phyloP scores from a whole-genome alignment of 1,140 invertebrate species.

The Drosophila nasuta region DNA sequence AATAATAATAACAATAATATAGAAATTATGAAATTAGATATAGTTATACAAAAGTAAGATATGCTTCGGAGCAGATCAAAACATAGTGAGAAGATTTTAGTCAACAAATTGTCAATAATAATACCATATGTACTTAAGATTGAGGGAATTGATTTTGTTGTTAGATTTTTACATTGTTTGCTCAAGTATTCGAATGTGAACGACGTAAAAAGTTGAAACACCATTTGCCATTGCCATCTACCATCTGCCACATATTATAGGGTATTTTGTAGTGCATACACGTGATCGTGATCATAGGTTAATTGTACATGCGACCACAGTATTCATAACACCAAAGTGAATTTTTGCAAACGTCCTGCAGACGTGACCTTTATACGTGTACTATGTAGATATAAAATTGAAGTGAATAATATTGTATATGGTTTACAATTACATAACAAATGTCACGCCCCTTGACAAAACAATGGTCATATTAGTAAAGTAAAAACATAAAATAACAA shows the following conservation, averaged over 20 bases:
- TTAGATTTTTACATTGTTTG: slow-evolving; percentile 19
- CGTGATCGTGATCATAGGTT: slow-evolving; percentile 21
- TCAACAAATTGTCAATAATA: slow-evolving; percentile 12
- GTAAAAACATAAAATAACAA: slow-evolving; percentile 20
- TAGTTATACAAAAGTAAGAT: neutral
- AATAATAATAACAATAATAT: neutral
- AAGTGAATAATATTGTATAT: slow-evolving; percentile 45
- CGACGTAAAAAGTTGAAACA: slow-evolving; percentile 32
- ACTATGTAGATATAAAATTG: slow-evolving; percentile 58
- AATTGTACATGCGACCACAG: slow-evolving; percentile 42
- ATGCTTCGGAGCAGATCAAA: neutral
- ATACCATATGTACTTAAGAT: slow-evolving; percentile 22
- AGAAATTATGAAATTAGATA: slow-evolving; percentile 7
- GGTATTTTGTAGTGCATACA: slow-evolving; percentile 26
- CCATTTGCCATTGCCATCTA: slow-evolving; percentile 14
- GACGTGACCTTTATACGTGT: slow-evolving; percentile 57
- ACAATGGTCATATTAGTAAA: slow-evolving; percentile 43
- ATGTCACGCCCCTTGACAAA: slow-evolving; percentile 42
- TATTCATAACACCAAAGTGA: slow-evolving; percentile 76
- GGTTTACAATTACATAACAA: slow-evolving; percentile 39
- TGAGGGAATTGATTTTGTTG: slow-evolving; percentile 42
- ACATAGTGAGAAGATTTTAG: neutral
- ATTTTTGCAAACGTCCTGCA: slow-evolving; percentile 47
- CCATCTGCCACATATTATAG: slow-evolving; percentile 18
- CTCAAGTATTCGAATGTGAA: slow-evolving; percentile 48